Conservation (phyloP, 2,888 invertebrate species). For the Drosophila antonietae region DNA sequence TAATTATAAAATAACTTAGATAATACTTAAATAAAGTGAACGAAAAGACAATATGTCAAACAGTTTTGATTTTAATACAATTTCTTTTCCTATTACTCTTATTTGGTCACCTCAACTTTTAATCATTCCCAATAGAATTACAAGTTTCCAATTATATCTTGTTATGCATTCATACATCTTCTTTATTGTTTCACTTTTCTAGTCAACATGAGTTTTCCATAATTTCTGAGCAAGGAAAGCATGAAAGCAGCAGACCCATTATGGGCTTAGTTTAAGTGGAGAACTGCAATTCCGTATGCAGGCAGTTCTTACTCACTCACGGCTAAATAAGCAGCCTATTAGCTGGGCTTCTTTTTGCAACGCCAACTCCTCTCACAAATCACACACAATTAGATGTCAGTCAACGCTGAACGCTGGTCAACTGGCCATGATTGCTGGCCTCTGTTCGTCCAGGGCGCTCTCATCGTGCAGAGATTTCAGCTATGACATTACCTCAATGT, state of each 20-base stretch:
- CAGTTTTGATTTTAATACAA: background rate
- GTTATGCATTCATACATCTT: too few species aligned
- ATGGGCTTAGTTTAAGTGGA: constrained; percentile 44
- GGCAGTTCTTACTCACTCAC: constrained; percentile 27
- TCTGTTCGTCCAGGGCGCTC: constrained; percentile 4
- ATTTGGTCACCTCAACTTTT: background rate
- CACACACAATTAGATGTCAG: constrained; percentile 68
- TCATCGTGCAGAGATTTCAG: constrained; percentile 30
- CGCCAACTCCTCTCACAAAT: constrained; percentile 40
- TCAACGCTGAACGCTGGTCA: constrained; percentile 47
- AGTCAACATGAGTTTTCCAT: constrained; percentile 4
- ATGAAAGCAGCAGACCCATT: constrained; percentile 5
- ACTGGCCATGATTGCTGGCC: constrained; percentile 33
- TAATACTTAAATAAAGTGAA: background rate
- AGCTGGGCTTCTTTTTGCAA: constrained; percentile 41
- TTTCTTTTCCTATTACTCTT: background rate
- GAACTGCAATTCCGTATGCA: constrained; percentile 53
- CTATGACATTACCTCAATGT: constrained; percentile 72
- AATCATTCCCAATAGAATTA: background rate
- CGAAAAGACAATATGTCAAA: background rate
- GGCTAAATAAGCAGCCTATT: constrained; percentile 46
- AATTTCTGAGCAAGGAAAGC: background rate
- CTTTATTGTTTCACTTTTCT: background rate
- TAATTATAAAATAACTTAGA: too few species aligned
- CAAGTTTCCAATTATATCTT: background rate